Evolutionary conservation across 2,888 invertebrate genomes (phyloP).

Genomic region (Encarsia formosa): DNA sequence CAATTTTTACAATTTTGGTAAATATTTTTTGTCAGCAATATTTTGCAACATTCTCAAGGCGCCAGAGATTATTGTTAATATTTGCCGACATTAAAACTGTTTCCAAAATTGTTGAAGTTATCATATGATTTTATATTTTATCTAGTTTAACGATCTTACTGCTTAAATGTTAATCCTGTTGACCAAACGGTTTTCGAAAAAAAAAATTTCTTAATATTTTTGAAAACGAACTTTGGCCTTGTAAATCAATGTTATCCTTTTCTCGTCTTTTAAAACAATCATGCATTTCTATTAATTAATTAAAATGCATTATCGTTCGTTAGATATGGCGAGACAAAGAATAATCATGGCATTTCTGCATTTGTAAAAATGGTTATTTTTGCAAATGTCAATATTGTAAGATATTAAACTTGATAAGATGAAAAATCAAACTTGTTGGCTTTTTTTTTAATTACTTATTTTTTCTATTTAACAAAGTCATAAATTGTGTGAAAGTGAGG

Average conservation of each 20-base stretch:
- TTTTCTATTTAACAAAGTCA: too few species aligned
- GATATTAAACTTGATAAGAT: too few species aligned
- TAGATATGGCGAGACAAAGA: too few species aligned
- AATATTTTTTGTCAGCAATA: conserved; percentile 16
- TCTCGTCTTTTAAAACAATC: too few species aligned
- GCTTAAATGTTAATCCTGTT: conserved; percentile 1
- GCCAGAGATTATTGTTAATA: conserved; percentile 25
- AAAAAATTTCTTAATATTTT: background rate
- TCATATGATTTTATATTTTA: background rate
- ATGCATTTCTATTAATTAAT: too few species aligned
- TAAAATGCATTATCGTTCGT: too few species aligned
- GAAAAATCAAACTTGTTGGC: too few species aligned
- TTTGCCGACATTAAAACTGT: conserved; percentile 4
- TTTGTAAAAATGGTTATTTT: too few species aligned
- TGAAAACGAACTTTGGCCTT: conserved; percentile 9
- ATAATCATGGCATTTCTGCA: too few species aligned
- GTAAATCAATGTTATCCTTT: conserved; percentile 5
- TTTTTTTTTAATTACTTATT: too few species aligned
- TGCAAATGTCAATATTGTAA: too few species aligned
- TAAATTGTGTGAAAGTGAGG: too few species aligned
- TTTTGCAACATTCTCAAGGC: conserved; percentile 28
- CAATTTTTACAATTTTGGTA: conserved; percentile 1
- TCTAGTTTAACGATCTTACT: background rate
- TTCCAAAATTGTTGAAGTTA: background rate
- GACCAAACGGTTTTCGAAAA: conserved; percentile 11